Percentiles rank a stretch among this genome's conserved stretches.
These are phyloP conservation scores for Cyclina sinensis DNA, from an alignment of 1,140 invertebrate species.

Conservation along the genomic window DNA sequence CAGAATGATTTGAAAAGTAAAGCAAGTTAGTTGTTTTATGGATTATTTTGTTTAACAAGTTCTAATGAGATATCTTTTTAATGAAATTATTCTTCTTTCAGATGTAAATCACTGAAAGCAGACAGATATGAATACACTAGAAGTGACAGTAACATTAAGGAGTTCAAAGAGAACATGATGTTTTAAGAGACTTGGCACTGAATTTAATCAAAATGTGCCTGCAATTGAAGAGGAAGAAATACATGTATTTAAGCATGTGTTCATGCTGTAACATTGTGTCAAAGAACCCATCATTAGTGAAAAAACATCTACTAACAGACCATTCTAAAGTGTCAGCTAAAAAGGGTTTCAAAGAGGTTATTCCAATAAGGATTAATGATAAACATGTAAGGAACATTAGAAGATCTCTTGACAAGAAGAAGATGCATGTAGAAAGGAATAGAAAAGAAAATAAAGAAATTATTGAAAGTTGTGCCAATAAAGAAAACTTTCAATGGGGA, in stretches of 20 bases:
- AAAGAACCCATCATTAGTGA: background rate
- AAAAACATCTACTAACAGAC: background rate
- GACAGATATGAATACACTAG: too few relatives aligned
- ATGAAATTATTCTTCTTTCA: too few relatives aligned
- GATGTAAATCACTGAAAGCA: too few relatives aligned
- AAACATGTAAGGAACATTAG: background rate
- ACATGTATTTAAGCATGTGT: slow-evolving; percentile 20
- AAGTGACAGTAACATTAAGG: too few relatives aligned
- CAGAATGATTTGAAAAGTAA: too few relatives aligned
- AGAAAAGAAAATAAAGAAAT: background rate
- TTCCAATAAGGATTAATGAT: background rate
- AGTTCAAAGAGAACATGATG: too few relatives aligned
- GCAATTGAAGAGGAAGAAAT: background rate
- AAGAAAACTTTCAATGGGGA: background rate
- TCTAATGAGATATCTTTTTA: too few relatives aligned
- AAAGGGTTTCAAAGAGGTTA: background rate
- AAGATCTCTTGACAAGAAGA: background rate
- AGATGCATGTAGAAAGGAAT: too few relatives aligned
- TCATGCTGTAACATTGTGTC: slow-evolving; percentile 14
- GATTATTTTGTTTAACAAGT: too few relatives aligned
- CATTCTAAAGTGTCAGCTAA: background rate
- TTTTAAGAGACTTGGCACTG: too few relatives aligned
- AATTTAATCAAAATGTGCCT: slow-evolving; percentile 18
- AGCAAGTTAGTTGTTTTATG: too few relatives aligned
- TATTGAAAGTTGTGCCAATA: background rate